These are phyloP conservation scores for Conomelus anceps DNA, from an alignment of 2,888 invertebrate genomes.

Conservation along the genomic window DNA sequence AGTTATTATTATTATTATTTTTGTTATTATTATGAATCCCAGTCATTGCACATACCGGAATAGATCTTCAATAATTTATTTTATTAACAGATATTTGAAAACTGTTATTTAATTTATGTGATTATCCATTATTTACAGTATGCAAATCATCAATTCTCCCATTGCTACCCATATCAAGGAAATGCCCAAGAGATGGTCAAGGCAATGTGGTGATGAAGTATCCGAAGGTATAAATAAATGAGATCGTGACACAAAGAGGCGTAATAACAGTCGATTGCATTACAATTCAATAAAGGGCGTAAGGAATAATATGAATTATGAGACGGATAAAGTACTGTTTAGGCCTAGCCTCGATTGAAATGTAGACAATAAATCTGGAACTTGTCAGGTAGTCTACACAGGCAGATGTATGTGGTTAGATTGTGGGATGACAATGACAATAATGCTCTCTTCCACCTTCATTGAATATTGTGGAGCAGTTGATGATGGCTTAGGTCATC, in stretches of 20 bases:
- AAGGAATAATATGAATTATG: not conserved
- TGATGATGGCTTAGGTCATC: not conserved
- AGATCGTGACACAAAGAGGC: not conserved
- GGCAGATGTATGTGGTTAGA: not conserved
- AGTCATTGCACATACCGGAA: too few species aligned
- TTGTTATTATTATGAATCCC: too few species aligned
- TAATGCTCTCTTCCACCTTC: not conserved
- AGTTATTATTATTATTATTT: too few species aligned
- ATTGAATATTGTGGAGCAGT: not conserved
- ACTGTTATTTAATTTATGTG: too few species aligned
- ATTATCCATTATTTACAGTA: not conserved
- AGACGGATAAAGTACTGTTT: not conserved
- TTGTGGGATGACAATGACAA: not conserved
- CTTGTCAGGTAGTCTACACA: not conserved
- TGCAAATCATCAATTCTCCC: not conserved
- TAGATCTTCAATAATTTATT: too few species aligned
- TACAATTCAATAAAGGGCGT: not conserved
- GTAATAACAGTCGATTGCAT: not conserved
- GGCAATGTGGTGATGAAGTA: not conserved
- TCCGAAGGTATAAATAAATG: not conserved
- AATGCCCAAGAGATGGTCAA: not conserved
- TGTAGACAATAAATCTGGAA: not conserved
- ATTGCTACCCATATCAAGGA: not conserved
- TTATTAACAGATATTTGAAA: too few species aligned
- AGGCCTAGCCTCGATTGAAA: not conserved